Conservation (phyloP, 64 coral and sea anemone genomes). For the Pachyseris speciosa region DNA sequence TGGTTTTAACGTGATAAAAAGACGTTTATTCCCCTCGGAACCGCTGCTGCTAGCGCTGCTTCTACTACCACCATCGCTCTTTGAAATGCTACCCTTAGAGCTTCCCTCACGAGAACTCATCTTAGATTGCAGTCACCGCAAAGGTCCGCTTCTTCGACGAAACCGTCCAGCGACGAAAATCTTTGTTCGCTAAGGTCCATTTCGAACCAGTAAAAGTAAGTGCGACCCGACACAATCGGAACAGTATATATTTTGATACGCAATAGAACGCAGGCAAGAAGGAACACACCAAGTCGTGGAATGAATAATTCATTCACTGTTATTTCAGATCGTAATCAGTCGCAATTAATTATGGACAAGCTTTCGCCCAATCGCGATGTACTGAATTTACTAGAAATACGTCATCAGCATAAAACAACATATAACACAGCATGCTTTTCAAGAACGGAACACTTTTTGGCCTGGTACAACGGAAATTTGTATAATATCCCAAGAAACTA, state of each 20-base stretch:
- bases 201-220: background rate
- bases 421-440: background rate
- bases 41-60: background rate
- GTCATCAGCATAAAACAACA: background rate
- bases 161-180: background rate
- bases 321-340: constrained; percentile 2
- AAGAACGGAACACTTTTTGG: background rate
- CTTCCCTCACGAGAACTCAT: constrained; percentile 9
- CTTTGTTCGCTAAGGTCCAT: background rate
- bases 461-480: too few relatives aligned
- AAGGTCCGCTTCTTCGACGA: background rate
- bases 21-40: background rate
- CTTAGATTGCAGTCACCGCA: background rate
- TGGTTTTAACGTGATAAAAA: constrained; percentile 43
- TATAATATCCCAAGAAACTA: too few relatives aligned
- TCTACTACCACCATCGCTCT: background rate
- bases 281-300: background rate
- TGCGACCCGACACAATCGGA: background rate
- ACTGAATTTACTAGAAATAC: background rate
- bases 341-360: background rate
- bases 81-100: background rate
- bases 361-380: background rate
- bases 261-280: background rate
- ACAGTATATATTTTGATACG: background rate
- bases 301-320: constrained; percentile 15